A percentile compares a stretch with the other conserved stretches of the same genome.
Conservation (phyloP, 2,113 vertebrate genomes). For the Paracanthobrama guichenoti region DNA sequence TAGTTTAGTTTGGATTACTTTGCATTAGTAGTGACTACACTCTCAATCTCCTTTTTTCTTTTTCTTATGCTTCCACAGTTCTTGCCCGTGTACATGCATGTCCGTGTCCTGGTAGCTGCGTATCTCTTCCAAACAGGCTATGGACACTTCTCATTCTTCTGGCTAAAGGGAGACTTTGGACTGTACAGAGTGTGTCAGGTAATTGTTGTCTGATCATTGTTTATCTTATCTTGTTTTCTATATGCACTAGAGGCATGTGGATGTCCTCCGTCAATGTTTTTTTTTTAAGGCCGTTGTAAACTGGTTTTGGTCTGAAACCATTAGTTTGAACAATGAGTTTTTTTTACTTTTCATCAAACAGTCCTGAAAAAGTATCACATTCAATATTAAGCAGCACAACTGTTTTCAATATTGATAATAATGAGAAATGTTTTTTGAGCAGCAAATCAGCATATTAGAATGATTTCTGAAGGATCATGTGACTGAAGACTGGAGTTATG, state of each 20-base stretch:
- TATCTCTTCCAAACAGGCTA: conserved; percentile 98
- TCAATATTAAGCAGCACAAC: neutral
- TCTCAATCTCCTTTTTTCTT: neutral
- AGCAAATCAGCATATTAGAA: neutral
- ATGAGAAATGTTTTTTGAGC: neutral
- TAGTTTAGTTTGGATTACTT: neutral
- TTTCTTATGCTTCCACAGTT: conserved; percentile 77
- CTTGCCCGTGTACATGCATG: conserved; percentile 97
- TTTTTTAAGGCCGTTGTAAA: neutral
- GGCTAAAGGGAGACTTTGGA: conserved; percentile 97
- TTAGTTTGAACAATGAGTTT: too few relatives aligned
- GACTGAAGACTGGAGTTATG: neutral
- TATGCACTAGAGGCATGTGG: neutral
- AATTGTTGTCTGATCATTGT: conserved; percentile 35
- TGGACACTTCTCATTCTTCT: conserved; percentile 98
- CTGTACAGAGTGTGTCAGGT: conserved; percentile 97
- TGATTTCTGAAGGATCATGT: neutral
- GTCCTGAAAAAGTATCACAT: too few relatives aligned
- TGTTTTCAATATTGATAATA: neutral
- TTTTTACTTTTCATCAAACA: too few relatives aligned
- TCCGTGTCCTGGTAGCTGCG: conserved; percentile 94
- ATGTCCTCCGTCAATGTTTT: neutral
- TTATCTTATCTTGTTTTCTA: neutral
- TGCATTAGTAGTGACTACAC: neutral
- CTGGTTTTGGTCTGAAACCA: too few relatives aligned